Percentiles rank a stretch among this genome's conserved stretches.
These are phyloP conservation scores for Siphamia tubifer DNA, from an alignment of 2,113 vertebrate species.

Conservation along the genomic window DNA sequence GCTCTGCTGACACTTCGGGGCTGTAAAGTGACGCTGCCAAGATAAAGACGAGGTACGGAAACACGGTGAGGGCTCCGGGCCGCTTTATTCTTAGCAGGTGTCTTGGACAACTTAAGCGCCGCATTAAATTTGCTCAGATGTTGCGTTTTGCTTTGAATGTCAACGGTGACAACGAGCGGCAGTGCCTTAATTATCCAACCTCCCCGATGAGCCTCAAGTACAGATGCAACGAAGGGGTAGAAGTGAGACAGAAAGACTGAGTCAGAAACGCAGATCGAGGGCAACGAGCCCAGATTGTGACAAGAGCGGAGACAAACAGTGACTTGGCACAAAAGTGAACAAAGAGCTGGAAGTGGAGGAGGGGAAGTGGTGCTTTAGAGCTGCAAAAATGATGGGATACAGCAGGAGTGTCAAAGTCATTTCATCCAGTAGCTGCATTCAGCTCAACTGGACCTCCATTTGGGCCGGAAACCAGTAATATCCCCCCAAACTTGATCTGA, in stretches of 20 bases:
- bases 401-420: too few relatives aligned
- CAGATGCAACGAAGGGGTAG: not conserved
- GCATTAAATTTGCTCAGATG: not conserved
- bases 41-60: not conserved
- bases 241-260: not conserved
- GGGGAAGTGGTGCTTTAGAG: not conserved
- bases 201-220: not conserved
- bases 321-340: not conserved
- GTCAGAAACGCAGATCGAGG: conserved; percentile 11
- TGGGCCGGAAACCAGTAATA: too few relatives aligned
- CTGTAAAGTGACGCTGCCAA: not conserved
- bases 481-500: too few relatives aligned
- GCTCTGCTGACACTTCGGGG: conserved; percentile 9
- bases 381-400: too few relatives aligned
- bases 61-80: not conserved
- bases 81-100: conserved; percentile 5
- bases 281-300: not conserved
- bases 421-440: too few relatives aligned
- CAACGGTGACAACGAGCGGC: not conserved
- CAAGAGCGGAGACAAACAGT: conserved; percentile 1
- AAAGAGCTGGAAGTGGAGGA: not conserved
- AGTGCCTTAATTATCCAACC: not conserved
- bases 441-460: too few relatives aligned
- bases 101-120: not conserved
- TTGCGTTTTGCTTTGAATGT: not conserved